Evolutionary conservation across 1,140 invertebrate species (phyloP).

Genomic region (Brachionus rubens): DNA sequence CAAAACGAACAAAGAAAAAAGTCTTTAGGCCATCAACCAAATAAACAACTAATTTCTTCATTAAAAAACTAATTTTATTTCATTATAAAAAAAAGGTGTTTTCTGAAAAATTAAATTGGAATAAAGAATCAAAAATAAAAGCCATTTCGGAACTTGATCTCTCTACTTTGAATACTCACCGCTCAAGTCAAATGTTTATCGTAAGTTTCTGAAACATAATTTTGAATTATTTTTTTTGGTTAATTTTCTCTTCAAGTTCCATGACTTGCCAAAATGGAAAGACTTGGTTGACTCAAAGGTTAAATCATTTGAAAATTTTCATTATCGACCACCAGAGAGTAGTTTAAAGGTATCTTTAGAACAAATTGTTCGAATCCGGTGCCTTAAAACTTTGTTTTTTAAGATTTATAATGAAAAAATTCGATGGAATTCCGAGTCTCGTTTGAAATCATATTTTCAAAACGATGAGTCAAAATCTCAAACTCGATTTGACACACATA

Average conservation of each 20-base stretch:
- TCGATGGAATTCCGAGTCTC: conserved; percentile 42
- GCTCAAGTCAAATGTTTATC: conserved; percentile 5
- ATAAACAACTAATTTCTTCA: too few relatives aligned
- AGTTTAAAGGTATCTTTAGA: neutral
- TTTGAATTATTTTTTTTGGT: neutral
- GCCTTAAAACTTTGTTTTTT: neutral
- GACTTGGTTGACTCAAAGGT: conserved; percentile 32
- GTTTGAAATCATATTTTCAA: neutral
- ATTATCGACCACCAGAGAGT: conserved; percentile 30
- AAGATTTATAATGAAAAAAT: conserved; percentile 45
- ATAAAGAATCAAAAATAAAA: conserved; percentile 25
- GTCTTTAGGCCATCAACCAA: too few relatives aligned
- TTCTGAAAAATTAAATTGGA: neutral
- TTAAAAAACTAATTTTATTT: too few relatives aligned
- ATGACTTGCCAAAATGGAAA: conserved; percentile 38
- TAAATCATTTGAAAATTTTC: conserved; percentile 43
- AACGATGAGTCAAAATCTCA: neutral
- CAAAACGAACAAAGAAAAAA: too few relatives aligned
- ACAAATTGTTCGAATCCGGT: neutral
- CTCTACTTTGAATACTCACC: conserved; percentile 28
- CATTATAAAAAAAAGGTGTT: neutral
- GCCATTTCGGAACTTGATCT: conserved; percentile 28
- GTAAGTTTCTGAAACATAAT: neutral
- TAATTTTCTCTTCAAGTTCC: neutral
- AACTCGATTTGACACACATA: neutral